Conservation (phyloP, 2,888 invertebrate genomes). For the Stenichneumon culpator region DNA sequence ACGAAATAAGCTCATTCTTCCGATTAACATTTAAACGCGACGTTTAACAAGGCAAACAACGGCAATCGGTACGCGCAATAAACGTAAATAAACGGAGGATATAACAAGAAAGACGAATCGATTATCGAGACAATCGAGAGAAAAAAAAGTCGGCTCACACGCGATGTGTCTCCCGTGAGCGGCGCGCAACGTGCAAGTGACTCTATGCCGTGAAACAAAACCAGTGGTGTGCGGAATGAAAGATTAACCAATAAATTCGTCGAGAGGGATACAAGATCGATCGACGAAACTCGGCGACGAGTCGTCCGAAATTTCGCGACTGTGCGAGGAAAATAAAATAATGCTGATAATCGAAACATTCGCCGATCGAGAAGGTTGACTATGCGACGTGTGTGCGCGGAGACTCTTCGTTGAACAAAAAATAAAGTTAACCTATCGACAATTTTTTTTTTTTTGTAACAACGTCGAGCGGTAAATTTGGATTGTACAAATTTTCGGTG, state of each 20-base stretch:
- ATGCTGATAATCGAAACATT: background rate
- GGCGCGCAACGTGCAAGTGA: slow-evolving; percentile 14
- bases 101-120: background rate
- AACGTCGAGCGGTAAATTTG: background rate
- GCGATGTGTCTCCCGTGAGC: background rate
- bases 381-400: slow-evolving; percentile 26
- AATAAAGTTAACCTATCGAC: background rate
- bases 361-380: background rate
- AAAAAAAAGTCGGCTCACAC: background rate
- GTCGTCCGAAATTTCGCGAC: background rate
- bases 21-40: background rate
- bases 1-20: slow-evolving; percentile 19
- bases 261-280: background rate
- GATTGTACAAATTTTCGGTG: background rate
- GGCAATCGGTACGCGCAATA: background rate
- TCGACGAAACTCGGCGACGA: background rate
- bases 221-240: background rate
- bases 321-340: background rate
- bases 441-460: background rate
- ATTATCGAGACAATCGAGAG: background rate
- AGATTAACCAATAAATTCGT: background rate
- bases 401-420: slow-evolving; percentile 14
- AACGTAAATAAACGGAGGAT: background rate
- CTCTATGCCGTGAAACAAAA: slow-evolving; percentile 12
- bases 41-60: background rate